Percentiles rank a stretch among this genome's conserved stretches.
Conservation (phyloP, 2,797 vertebrate genomes). For the Gambusia yucatana region DNA sequence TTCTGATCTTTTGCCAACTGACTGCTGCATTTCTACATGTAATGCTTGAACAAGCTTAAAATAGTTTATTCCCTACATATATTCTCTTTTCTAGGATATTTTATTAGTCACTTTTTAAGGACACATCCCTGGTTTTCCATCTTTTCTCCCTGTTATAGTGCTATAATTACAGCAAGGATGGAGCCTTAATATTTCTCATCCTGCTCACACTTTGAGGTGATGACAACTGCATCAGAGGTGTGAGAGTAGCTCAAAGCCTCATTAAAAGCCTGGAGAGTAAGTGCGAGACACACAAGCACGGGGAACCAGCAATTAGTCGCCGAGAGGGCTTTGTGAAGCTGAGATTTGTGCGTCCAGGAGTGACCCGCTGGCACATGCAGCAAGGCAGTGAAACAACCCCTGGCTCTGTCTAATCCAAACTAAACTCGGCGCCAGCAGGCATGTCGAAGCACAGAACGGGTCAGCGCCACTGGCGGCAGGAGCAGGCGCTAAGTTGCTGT, state of each 20-base stretch:
- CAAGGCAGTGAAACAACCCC: conserved; percentile 37
- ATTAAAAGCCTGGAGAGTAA: conserved; percentile 27
- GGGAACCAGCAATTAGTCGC: conserved; percentile 38
- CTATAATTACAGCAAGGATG: conserved; percentile 34
- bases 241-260: conserved; percentile 47
- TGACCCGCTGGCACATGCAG: conserved; percentile 36
- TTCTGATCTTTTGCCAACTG: neutral
- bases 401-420: conserved; percentile 23
- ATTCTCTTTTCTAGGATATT: conserved; percentile 41
- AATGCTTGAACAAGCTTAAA: conserved; percentile 28
- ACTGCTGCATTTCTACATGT: neutral
- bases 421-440: conserved; percentile 35
- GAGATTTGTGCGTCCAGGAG: conserved; percentile 36
- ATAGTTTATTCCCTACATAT: conserved; percentile 53
- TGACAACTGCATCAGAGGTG: conserved; percentile 64
- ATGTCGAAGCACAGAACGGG: conserved; percentile 53
- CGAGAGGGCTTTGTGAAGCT: conserved; percentile 11
- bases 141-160: conserved; percentile 32
- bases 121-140: conserved; percentile 12
- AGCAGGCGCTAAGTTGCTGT: conserved; percentile 65
- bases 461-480: conserved; percentile 45
- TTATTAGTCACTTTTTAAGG: conserved; percentile 31
- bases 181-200: conserved; percentile 5
- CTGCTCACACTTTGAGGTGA: conserved; percentile 19
- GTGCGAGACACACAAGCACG: conserved; percentile 25